These are phyloP conservation scores for Galeruca laticollis DNA, from an alignment of 2,888 invertebrate genomes.

Conservation along the genomic window DNA sequence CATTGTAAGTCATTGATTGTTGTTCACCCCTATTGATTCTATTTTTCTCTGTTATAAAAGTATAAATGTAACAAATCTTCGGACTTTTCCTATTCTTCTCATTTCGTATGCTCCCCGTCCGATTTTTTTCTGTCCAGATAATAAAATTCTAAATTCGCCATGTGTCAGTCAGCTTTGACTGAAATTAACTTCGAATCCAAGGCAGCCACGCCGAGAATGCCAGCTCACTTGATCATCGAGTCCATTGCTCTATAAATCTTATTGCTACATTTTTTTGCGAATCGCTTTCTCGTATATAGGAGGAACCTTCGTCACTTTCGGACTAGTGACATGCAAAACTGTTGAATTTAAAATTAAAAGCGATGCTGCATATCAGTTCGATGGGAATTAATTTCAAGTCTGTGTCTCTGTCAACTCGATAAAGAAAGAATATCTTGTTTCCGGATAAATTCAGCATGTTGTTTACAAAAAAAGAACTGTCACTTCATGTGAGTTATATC, in stretches of 20 bases:
- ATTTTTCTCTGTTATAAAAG: not conserved
- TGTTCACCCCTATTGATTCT: no score
- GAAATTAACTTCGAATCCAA: constrained; percentile 54
- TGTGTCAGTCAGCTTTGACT: constrained; percentile 55
- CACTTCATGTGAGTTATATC: no score
- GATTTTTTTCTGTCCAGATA: constrained; percentile 44
- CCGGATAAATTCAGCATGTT: not conserved
- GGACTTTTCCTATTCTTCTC: constrained; percentile 1
- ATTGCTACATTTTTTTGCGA: constrained; percentile 52
- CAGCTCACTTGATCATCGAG: constrained; percentile 53
- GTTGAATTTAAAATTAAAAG: constrained; percentile 37
- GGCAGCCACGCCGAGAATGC: constrained; percentile 51
- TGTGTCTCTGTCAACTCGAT: constrained; percentile 17
- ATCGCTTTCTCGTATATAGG: constrained; percentile 40
- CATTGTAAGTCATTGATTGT: no score
- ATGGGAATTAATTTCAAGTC: constrained; percentile 21
- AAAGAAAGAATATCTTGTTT: constrained; percentile 5
- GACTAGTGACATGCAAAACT: constrained; percentile 35
- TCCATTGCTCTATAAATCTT: constrained; percentile 56
- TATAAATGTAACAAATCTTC: constrained; percentile 10
- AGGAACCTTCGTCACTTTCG: constrained; percentile 34
- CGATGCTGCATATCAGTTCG: constrained; percentile 19
- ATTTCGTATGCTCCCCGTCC: constrained; percentile 23
- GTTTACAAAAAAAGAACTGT: not conserved
- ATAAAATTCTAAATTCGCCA: constrained; percentile 54